Conservation (phyloP, 2,113 vertebrate genomes). For the Copsychus sechellarum region DNA sequence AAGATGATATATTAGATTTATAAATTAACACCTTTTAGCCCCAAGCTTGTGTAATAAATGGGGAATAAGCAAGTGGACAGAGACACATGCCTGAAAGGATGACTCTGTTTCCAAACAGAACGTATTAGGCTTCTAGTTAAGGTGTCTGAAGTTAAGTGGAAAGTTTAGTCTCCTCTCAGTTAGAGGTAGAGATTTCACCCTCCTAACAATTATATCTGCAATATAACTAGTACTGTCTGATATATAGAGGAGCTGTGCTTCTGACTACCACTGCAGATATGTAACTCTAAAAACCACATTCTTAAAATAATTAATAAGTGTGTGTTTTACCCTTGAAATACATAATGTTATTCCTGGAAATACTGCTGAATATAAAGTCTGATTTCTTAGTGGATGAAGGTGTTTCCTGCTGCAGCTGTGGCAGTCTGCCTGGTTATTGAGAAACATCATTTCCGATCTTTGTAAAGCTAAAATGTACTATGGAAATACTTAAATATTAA, state of each 20-base stretch:
- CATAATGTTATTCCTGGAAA: neutral
- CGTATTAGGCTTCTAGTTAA: neutral
- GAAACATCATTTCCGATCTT: neutral
- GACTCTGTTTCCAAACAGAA: neutral
- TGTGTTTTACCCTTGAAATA: neutral
- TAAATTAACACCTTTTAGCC: neutral
- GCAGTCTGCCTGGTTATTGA: neutral
- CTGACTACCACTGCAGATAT: neutral
- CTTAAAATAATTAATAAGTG: neutral
- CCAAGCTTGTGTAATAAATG: neutral
- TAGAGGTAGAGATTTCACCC: neutral
- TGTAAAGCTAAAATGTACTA: neutral
- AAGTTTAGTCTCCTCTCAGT: neutral
- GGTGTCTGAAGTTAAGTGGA: neutral
- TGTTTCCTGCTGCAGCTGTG: neutral
- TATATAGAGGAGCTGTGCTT: neutral
- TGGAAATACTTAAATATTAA: neutral
- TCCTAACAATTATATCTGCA: neutral
- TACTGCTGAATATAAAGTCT: neutral
- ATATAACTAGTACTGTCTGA: neutral
- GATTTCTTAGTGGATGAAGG: neutral
- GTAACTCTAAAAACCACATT: neutral
- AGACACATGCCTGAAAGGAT: neutral
- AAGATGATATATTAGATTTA: neutral
- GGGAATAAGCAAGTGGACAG: neutral